Conservation (phyloP, 2,797 vertebrate genomes). For the Acrossocheilus wenchowensis region DNA sequence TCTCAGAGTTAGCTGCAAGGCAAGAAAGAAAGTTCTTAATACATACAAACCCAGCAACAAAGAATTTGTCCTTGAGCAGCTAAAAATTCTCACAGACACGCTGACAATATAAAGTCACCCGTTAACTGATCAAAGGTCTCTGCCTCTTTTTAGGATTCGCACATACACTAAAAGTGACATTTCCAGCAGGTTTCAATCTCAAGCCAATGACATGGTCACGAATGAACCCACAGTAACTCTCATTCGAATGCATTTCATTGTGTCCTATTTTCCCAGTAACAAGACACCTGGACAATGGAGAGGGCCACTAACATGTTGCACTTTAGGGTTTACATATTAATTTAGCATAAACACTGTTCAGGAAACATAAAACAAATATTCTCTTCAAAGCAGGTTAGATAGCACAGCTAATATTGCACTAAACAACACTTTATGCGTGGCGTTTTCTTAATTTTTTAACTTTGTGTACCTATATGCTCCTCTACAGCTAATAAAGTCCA, state of each 20-base stretch:
- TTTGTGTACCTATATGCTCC: neutral
- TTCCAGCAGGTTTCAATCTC: conserved; percentile 30
- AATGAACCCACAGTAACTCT: neutral
- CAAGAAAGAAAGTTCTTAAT: neutral
- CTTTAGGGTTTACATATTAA: neutral
- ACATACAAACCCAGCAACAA: neutral
- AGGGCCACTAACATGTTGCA: neutral
- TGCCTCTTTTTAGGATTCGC: conserved; percentile 27
- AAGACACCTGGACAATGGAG: neutral
- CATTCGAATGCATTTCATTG: neutral
- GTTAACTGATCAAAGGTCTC: neutral
- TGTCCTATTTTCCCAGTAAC: neutral
- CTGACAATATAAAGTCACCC: neutral
- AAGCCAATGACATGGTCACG: conserved; percentile 10
- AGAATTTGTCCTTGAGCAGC: neutral
- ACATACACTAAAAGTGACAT: conserved; percentile 34
- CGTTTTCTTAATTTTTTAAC: neutral
- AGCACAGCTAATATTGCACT: neutral
- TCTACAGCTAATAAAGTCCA: neutral
- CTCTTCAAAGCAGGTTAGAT: neutral
- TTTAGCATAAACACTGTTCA: neutral
- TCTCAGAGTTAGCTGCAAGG: neutral
- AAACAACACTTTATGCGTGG: neutral
- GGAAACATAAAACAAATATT: neutral
- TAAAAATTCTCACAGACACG: neutral